Evolutionary conservation across 2,888 invertebrate species (phyloP), one percentile per base, ranked within the genome.

Genomic region (Tetramorium bicarinatum): DNA sequence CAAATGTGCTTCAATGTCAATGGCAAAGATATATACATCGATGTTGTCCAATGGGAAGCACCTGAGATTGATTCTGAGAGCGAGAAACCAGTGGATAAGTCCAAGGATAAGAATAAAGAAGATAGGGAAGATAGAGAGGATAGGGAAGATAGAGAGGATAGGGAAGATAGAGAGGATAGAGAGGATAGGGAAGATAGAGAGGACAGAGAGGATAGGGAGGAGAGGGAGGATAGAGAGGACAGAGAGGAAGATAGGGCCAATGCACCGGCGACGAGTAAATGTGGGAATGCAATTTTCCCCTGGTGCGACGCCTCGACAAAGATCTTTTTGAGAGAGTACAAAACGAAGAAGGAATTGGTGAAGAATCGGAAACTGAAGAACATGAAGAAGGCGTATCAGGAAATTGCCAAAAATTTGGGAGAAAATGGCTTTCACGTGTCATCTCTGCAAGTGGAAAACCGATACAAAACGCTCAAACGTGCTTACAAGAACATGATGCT

Each of bases 401-500:
- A 80, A 9, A 80, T 80, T 61, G 49, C 79, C 3, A 11, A 71
- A 0, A 80, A 13, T 38, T 15, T 80, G 18, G 13, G 11, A 11
- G 72, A 71, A 0, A 62, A 62, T 13, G 64, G 64, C 18, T 82
- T 81, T 15, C 38, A 13, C 0, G 82, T 82, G 6, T 81, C 82
- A 2, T 59, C 82, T 8, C 18, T 81, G 9, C 82, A 82, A 59
- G 82, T 75, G 11, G 56, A 74, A 29, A 85, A 85, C 21, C 69
- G 71, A 59, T 54, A 47, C 2, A 85, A 84, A 56, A 74, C 71
- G 6, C 29, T 84, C 6, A 64, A 74, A 44, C 84, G 83, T 4
- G 83, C 84, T 47, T 84, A 74, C 18, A 84, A 85, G 25, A 85
- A 84, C 15, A 76, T 85, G 75, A 62, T 76, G 34, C 34, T 71